phyloP scores from a whole-genome alignment of 2,888 invertebrate species.

The Lasioglossum malachurum region DNA sequence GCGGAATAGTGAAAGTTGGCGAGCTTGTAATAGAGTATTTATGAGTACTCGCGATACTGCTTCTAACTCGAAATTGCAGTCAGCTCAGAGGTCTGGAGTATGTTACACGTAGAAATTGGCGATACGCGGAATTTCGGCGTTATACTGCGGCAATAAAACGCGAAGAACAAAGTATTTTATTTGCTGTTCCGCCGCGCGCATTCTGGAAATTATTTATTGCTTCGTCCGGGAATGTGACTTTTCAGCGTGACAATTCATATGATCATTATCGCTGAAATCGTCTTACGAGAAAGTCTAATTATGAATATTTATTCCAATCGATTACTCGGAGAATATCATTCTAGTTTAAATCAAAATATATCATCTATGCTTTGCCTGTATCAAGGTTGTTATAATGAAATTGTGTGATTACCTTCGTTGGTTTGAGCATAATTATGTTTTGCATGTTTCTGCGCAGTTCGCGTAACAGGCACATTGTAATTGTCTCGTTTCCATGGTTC shows the following conservation, averaged over 20 bases:
- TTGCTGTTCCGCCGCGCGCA: background rate
- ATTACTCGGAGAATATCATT: too few relatives aligned
- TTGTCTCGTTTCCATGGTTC: too few relatives aligned
- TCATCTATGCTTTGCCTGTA: too few relatives aligned
- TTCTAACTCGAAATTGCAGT: background rate
- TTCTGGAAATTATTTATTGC: background rate
- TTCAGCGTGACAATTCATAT: background rate
- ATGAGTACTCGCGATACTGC: background rate
- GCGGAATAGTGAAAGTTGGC: slow-evolving; percentile 1
- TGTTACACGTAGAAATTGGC: background rate
- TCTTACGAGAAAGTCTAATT: too few relatives aligned
- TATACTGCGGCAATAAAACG: background rate
- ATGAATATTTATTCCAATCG: too few relatives aligned
- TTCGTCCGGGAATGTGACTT: background rate
- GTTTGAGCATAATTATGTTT: too few relatives aligned
- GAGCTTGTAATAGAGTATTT: background rate
- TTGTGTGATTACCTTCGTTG: too few relatives aligned
- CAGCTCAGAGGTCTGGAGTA: background rate
- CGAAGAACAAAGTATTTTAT: background rate
- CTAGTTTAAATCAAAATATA: too few relatives aligned
- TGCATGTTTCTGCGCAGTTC: too few relatives aligned
- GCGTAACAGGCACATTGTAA: too few relatives aligned
- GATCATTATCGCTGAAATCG: too few relatives aligned
- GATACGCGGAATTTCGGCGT: background rate
- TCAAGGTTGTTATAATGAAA: too few relatives aligned